phyloP scores from a whole-genome alignment of 1,140 invertebrate genomes.

The Heliconius nattereri region DNA sequence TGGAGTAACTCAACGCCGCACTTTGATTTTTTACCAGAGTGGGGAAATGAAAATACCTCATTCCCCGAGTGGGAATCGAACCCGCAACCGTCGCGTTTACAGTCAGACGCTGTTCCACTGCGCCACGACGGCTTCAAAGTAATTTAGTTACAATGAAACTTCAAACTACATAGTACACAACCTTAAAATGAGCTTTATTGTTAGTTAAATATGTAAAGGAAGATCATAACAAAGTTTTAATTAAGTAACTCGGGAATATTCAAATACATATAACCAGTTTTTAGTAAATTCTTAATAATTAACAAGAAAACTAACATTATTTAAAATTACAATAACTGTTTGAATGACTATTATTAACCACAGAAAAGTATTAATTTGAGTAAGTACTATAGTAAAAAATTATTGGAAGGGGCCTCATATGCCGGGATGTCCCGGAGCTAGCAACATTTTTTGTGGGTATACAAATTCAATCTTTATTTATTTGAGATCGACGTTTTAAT shows the following conservation, averaged over 20 bases:
- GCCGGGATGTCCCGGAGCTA: slow-evolving; percentile 49
- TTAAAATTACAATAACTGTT: slow-evolving; percentile 9
- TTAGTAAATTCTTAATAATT: slow-evolving; percentile 4
- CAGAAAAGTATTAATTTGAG: slow-evolving; percentile 11
- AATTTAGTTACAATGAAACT: slow-evolving; percentile 52
- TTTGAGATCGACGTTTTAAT: slow-evolving; percentile 56
- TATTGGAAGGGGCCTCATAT: not conserved
- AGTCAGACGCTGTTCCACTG: too few relatives aligned
- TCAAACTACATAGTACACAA: slow-evolving; percentile 63
- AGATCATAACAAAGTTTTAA: slow-evolving; percentile 8
- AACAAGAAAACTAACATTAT: slow-evolving; percentile 9
- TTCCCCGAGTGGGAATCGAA: too few relatives aligned
- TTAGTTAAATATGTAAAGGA: slow-evolving; percentile 10
- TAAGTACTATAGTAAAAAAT: not conserved
- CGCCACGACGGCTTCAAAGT: not conserved
- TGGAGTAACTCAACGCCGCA: too few relatives aligned
- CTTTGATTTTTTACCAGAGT: too few relatives aligned
- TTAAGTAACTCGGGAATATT: slow-evolving; percentile 7
- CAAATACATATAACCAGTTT: slow-evolving; percentile 4
- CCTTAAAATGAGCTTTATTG: slow-evolving; percentile 62
- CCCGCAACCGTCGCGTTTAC: too few relatives aligned
- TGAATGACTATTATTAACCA: slow-evolving; percentile 13
- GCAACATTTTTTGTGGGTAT: slow-evolving; percentile 56
- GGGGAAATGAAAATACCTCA: too few relatives aligned
- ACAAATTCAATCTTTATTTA: slow-evolving; percentile 42